These are phyloP conservation scores for Seriola quinqueradiata DNA, from an alignment of 2,113 vertebrate species.

Conservation along the genomic window DNA sequence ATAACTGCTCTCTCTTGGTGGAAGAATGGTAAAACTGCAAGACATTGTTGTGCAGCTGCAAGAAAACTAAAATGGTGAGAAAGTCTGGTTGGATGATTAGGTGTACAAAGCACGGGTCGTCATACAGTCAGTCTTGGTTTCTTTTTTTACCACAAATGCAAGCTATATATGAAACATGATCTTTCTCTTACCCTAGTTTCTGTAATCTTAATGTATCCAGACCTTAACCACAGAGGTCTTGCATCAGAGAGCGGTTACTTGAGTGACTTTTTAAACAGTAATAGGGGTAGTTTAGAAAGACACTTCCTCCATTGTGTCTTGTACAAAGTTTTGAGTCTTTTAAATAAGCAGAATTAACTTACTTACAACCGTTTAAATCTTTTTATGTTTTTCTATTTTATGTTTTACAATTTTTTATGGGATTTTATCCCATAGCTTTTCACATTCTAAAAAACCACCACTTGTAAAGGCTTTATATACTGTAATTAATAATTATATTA, in stretches of 20 bases:
- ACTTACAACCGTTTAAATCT: neutral
- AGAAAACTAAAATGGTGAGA: neutral
- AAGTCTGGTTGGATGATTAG: neutral
- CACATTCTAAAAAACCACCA: too few species aligned
- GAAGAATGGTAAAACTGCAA: neutral
- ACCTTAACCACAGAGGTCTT: neutral
- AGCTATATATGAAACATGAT: neutral
- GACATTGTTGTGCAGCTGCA: neutral
- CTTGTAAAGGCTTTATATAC: too few species aligned
- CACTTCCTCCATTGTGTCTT: neutral
- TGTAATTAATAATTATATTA: too few species aligned
- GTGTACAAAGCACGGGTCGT: neutral
- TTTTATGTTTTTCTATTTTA: neutral
- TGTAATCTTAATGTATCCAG: too few species aligned
- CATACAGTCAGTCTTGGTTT: neutral
- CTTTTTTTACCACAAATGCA: neutral
- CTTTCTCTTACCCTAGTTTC: neutral
- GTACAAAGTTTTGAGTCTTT: neutral
- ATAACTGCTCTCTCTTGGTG: too few species aligned
- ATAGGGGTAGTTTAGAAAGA: too few species aligned
- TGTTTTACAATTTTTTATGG: too few species aligned
- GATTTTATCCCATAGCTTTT: too few species aligned
- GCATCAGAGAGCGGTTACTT: too few species aligned
- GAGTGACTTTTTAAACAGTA: too few species aligned
- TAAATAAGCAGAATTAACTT: neutral